Conservation (phyloP, 2,797 vertebrate genomes). For the Morelia viridis region DNA sequence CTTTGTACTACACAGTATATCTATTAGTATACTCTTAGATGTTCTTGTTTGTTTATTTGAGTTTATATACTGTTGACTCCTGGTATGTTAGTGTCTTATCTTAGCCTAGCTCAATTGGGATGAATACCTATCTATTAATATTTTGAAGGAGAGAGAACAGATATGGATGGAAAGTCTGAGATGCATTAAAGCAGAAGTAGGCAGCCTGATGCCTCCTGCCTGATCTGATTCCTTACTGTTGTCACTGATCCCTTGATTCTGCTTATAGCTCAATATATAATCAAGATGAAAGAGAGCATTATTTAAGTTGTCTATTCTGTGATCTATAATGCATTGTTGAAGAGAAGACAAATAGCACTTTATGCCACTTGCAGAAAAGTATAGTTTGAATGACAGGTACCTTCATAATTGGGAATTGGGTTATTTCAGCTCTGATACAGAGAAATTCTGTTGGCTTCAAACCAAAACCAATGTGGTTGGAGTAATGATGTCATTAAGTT, state of each 20-base stretch:
- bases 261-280: background rate
- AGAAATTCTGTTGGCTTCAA: conserved; percentile 69
- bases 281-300: background rate
- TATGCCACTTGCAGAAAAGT: conserved; percentile 52
- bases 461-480: conserved; percentile 68
- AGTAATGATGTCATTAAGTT: conserved; percentile 73
- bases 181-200: background rate
- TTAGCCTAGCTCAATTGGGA: background rate
- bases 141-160: background rate
- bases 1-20: background rate
- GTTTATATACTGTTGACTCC: background rate
- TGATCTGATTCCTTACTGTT: background rate
- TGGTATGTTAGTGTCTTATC: background rate
- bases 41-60: background rate
- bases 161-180: background rate
- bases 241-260: background rate
- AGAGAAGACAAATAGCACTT: conserved; percentile 54
- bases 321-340: conserved; percentile 21
- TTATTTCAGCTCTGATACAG: conserved; percentile 66
- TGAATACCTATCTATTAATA: background rate
- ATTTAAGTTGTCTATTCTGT: conserved; percentile 4
- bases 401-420: conserved; percentile 58
- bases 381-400: conserved; percentile 61
- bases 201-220: background rate
- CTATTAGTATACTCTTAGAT: background rate